Evolutionary conservation across 2,113 vertebrate species (phyloP).

Genomic region (Clupea harengus): DNA sequence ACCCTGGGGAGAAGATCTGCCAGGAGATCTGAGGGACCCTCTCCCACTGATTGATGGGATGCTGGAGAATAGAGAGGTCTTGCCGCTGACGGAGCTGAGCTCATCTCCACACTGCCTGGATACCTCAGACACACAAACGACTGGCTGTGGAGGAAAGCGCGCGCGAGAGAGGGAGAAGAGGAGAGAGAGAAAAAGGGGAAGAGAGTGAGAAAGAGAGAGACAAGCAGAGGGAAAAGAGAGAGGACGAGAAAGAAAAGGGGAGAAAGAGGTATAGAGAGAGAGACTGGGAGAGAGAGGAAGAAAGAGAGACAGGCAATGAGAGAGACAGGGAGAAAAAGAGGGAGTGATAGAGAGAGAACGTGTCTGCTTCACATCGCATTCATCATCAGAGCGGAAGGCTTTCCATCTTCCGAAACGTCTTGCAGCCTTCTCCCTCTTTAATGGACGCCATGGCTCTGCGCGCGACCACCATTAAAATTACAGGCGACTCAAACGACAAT

Average conservation of each 20-base stretch:
- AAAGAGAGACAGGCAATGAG: not conserved
- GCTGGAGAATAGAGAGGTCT: slow-evolving; percentile 69
- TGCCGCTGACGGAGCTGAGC: slow-evolving; percentile 62
- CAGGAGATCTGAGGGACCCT: not conserved
- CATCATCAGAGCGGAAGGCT: slow-evolving; percentile 3
- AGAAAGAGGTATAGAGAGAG: not conserved
- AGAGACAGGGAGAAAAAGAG: not conserved
- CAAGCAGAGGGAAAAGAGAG: not conserved
- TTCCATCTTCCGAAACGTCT: not conserved
- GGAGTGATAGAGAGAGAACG: not conserved
- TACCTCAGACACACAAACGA: slow-evolving; percentile 37
- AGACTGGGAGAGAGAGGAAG: not conserved
- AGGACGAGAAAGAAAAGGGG: not conserved
- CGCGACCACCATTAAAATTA: slow-evolving; percentile 7
- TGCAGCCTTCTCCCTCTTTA: not conserved
- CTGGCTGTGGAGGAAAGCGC: not conserved
- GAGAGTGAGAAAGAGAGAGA: slow-evolving; percentile 24
- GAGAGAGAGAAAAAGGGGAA: not conserved
- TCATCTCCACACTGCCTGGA: slow-evolving; percentile 48
- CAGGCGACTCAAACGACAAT: not conserved
- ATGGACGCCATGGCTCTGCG: not conserved
- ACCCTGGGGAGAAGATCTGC: not conserved
- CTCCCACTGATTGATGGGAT: slow-evolving; percentile 69
- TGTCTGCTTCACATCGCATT: not conserved
- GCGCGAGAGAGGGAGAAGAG: not conserved